phyloP scores from a whole-genome alignment of 1,140 invertebrate species.

The Planococcus citri region DNA sequence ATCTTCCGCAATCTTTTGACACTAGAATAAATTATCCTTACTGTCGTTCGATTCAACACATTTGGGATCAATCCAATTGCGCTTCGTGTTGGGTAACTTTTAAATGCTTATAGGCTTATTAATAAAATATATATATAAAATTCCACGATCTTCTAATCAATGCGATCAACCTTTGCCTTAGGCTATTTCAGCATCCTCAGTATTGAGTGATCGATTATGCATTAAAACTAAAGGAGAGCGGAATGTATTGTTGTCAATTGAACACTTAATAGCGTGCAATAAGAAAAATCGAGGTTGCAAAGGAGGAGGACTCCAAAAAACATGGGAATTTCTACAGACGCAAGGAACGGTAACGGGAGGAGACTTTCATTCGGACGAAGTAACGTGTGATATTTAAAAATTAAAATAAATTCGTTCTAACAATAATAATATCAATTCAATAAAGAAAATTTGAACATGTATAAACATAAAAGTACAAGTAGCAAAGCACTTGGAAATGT shows the following conservation, averaged over 20 bases:
- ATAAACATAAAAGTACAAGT: too few relatives aligned
- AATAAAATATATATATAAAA: not conserved
- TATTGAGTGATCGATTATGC: slow-evolving; percentile 56
- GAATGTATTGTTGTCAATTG: slow-evolving; percentile 35
- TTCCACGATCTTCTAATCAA: too few relatives aligned
- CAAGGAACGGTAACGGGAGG: slow-evolving; percentile 47
- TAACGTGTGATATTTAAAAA: slow-evolving; percentile 4
- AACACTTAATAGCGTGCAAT: slow-evolving; percentile 47
- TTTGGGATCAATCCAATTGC: slow-evolving; percentile 59
- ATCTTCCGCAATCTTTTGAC: slow-evolving; percentile 46
- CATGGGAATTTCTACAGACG: slow-evolving; percentile 45
- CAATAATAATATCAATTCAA: too few relatives aligned
- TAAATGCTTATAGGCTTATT: not conserved
- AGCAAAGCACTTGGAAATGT: too few relatives aligned
- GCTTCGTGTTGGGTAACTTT: slow-evolving; percentile 49
- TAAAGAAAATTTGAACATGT: too few relatives aligned
- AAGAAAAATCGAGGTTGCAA: slow-evolving; percentile 51
- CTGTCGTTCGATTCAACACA: slow-evolving; percentile 62
- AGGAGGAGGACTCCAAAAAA: slow-evolving; percentile 44
- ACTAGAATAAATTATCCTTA: slow-evolving; percentile 62
- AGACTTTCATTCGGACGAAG: slow-evolving; percentile 39
- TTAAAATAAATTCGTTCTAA: not conserved
- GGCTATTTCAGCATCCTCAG: slow-evolving; percentile 48
- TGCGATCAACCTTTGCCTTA: too few relatives aligned
- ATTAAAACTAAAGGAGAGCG: slow-evolving; percentile 43